Evolutionary conservation across 1,140 invertebrate species (phyloP).

Genomic region (Mylabris phalerata): DNA sequence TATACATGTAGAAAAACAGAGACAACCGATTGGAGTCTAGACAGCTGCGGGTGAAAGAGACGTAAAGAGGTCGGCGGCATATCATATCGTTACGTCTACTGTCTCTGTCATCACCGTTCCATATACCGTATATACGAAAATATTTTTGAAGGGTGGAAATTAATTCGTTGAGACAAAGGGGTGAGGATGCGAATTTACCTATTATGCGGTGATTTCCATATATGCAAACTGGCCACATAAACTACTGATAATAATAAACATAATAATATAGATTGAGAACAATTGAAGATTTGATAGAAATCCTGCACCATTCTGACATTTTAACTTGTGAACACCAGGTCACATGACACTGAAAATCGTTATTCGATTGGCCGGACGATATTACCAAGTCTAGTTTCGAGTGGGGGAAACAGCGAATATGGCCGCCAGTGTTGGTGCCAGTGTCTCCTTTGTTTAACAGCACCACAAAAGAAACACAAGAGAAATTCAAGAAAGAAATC

Average conservation of each 20-base stretch:
- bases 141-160: not conserved
- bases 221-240: slow-evolving; percentile 77
- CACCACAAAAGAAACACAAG: too few species aligned
- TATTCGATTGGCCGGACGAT: slow-evolving; percentile 28
- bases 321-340: slow-evolving; percentile 18
- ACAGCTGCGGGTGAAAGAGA: not conserved
- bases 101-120: not conserved
- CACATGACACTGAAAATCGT: slow-evolving; percentile 32
- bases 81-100: not conserved
- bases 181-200: slow-evolving; percentile 49
- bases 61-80: not conserved
- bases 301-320: slow-evolving; percentile 44
- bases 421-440: slow-evolving; percentile 55
- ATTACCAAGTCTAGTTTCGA: not conserved
- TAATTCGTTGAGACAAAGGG: not conserved
- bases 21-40: not conserved
- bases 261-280: slow-evolving; percentile 48
- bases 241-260: slow-evolving; percentile 65
- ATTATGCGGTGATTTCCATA: slow-evolving; percentile 67
- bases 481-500: slow-evolving; percentile 29
- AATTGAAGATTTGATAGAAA: slow-evolving; percentile 33
- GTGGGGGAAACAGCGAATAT: slow-evolving; percentile 49
- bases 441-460: slow-evolving; percentile 55
- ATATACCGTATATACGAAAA: not conserved
- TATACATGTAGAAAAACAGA: too few species aligned